phyloP scores from a whole-genome alignment of 2,113 vertebrate species.

The Nicator chloris region DNA sequence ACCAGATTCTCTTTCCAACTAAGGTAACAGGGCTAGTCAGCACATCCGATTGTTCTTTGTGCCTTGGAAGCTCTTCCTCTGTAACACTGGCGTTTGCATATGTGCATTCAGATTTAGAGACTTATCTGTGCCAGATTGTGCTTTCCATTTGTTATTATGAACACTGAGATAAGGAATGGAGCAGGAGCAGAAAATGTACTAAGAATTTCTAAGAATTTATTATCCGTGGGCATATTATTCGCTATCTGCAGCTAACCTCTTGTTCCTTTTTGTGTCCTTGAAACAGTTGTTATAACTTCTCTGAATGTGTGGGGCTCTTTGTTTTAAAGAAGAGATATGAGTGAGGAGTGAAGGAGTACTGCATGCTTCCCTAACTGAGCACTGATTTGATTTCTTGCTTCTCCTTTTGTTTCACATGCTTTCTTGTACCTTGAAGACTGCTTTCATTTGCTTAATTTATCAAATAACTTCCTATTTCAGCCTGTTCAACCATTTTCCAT shows the following conservation, averaged over 20 bases:
- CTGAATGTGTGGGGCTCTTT: slow-evolving; percentile 36
- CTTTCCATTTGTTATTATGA: slow-evolving; percentile 14
- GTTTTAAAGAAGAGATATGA: slow-evolving; percentile 9
- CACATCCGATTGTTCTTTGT: neutral
- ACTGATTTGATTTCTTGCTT: neutral
- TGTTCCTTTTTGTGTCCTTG: slow-evolving; percentile 58
- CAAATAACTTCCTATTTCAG: neutral
- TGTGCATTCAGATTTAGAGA: neutral
- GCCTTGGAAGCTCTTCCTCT: neutral
- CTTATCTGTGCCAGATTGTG: neutral
- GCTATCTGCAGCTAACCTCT: slow-evolving; percentile 18
- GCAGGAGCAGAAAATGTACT: neutral
- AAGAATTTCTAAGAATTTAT: slow-evolving; percentile 1
- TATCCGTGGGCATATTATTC: neutral
- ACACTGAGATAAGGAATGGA: neutral
- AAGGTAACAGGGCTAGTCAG: neutral
- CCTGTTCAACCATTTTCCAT: neutral
- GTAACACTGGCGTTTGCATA: neutral
- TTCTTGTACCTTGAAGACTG: neutral
- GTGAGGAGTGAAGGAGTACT: slow-evolving; percentile 35
- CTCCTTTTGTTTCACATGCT: neutral
- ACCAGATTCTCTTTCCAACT: neutral
- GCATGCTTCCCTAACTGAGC: neutral
- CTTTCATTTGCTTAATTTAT: neutral
- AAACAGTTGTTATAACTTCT: slow-evolving; percentile 34